A percentile compares a stretch with the other conserved stretches of the same genome.
These are phyloP conservation scores for Apaloderma vittatum DNA, from an alignment of 2,113 vertebrate genomes.

Conservation along the genomic window DNA sequence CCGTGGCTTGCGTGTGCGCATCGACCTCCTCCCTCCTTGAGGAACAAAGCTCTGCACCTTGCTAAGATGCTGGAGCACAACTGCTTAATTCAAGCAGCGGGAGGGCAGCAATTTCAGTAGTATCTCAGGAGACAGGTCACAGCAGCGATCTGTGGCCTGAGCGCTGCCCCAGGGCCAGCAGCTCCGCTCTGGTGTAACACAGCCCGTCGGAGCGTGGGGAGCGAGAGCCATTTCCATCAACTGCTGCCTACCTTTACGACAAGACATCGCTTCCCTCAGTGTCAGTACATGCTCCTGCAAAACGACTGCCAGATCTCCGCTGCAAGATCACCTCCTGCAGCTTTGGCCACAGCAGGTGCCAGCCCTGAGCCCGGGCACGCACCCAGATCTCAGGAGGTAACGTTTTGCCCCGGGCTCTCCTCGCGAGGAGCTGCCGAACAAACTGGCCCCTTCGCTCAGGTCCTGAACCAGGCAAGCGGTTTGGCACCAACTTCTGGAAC, in stretches of 20 bases:
- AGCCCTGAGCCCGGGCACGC: neutral
- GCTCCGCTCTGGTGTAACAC: accelerated
- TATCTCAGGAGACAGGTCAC: neutral
- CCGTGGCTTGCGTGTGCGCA: accelerated
- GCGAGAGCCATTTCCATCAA: neutral
- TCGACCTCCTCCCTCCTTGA: neutral
- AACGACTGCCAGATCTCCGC: neutral
- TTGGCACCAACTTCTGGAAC: neutral
- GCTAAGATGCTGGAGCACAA: neutral
- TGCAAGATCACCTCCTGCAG: neutral
- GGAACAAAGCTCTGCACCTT: neutral
- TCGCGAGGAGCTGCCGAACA: neutral
- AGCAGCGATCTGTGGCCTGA: neutral
- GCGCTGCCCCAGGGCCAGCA: neutral
- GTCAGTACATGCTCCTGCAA: accelerated
- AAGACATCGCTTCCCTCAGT: accelerated
- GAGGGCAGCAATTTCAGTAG: neutral
- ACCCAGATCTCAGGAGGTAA: neutral
- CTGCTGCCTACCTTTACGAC: neutral
- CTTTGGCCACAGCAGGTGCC: neutral
- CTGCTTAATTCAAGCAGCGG: neutral
- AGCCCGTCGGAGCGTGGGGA: neutral
- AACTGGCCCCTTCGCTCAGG: neutral
- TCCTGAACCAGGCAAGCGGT: neutral
- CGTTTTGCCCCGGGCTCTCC: neutral